Conservation (phyloP, 2,797 vertebrate genomes). For the Babyrousa celebensis region DNA sequence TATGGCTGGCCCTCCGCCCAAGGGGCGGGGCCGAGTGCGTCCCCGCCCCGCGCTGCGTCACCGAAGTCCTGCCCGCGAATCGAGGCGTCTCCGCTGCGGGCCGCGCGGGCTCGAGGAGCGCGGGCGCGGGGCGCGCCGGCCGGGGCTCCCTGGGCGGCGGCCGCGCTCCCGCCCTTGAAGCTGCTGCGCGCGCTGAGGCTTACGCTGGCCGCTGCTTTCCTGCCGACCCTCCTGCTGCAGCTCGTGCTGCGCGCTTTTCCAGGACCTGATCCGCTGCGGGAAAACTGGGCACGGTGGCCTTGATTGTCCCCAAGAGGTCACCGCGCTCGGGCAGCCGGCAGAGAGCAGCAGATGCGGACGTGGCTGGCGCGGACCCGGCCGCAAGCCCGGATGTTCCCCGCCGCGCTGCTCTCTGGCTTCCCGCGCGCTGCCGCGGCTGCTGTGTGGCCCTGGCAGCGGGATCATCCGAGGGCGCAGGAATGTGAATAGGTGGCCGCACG, state of each 20-base stretch:
- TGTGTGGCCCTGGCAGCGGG: accelerated
- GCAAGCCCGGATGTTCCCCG: accelerated
- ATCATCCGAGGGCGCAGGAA: neutral
- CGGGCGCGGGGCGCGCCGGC: neutral
- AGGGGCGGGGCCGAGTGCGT: neutral
- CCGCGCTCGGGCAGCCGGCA: neutral
- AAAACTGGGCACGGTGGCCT: constrained; percentile 94
- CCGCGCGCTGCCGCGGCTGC: accelerated
- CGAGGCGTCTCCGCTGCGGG: accelerated
- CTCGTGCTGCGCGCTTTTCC: constrained; percentile 87
- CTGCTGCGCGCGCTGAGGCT: constrained; percentile 81
- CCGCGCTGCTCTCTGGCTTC: too few relatives aligned
- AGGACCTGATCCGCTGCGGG: constrained; percentile 96
- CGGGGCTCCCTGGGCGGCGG: neutral
- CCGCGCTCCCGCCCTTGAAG: neutral
- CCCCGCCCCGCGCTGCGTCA: constrained; percentile 1
- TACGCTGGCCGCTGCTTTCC: constrained; percentile 81
- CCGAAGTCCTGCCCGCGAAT: accelerated
- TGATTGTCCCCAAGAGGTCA: constrained; percentile 97
- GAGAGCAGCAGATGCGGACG: constrained; percentile 73
- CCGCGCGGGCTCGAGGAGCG: accelerated
- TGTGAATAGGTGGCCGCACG: neutral
- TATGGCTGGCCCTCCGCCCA: accelerated
- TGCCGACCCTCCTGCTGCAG: constrained; percentile 81
- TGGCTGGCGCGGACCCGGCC: neutral